These are phyloP conservation scores for Ceratoteleas bidentatus DNA, from an alignment of 1,140 invertebrate species.

Conservation along the genomic window DNA sequence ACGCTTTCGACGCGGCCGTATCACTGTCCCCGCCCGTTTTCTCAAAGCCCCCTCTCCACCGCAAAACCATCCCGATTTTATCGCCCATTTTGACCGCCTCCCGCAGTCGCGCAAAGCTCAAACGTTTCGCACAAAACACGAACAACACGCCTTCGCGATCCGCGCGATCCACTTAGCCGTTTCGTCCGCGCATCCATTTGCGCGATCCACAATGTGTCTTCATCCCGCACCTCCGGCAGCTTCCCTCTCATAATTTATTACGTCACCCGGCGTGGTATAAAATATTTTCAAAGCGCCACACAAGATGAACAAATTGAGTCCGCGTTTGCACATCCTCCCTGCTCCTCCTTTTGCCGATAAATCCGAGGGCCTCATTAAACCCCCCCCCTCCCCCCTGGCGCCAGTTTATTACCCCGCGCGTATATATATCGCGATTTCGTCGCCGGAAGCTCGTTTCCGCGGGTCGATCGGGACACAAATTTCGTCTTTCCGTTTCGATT, in stretches of 20 bases:
- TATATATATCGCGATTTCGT: slow-evolving; percentile 25
- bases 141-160: slow-evolving; percentile 20
- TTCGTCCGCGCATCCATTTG: slow-evolving; percentile 24
- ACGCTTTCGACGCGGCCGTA: too few species aligned
- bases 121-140: slow-evolving; percentile 4
- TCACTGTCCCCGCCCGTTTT: too few species aligned
- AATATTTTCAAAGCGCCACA: slow-evolving; percentile 28
- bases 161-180: slow-evolving; percentile 17
- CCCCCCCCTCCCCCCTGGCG: background rate
- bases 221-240: slow-evolving; percentile 1
- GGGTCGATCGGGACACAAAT: slow-evolving; percentile 35
- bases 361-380: slow-evolving; percentile 16
- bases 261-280: slow-evolving; percentile 26
- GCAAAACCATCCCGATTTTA: too few species aligned
- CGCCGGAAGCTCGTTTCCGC: slow-evolving; percentile 54
- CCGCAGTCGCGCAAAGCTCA: background rate
- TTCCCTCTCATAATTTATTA: slow-evolving; percentile 43
- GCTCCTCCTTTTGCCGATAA: slow-evolving; percentile 10
- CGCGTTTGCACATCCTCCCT: slow-evolving; percentile 16
- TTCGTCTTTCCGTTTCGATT: slow-evolving; percentile 33
- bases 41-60: too few species aligned
- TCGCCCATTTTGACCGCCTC: background rate
- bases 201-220: slow-evolving; percentile 18
- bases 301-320: slow-evolving; percentile 43
- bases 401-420: slow-evolving; percentile 2